These are phyloP conservation scores for Enteromius afrohamiltoni DNA, from an alignment of 2,797 vertebrate genomes.

Conservation along the genomic window DNA sequence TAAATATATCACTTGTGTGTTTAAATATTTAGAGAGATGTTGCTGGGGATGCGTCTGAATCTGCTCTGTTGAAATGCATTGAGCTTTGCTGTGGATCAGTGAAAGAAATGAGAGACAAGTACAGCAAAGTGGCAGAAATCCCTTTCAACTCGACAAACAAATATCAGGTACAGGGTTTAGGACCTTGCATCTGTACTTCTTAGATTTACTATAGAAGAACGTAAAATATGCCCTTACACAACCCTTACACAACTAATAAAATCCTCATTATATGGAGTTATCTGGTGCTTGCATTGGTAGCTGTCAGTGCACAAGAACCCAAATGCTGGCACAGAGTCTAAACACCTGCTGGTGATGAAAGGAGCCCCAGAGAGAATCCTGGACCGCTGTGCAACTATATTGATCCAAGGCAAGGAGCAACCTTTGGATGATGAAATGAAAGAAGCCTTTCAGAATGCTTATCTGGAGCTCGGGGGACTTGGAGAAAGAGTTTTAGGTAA, in stretches of 20 bases:
- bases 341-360: constrained; percentile 87
- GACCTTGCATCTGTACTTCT: constrained; percentile 27
- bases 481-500: constrained; percentile 86
- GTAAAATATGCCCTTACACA: background rate
- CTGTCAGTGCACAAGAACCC: constrained; percentile 85
- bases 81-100: constrained; percentile 87
- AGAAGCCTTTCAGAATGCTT: constrained; percentile 87
- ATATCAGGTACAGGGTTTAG: constrained; percentile 78
- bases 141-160: constrained; percentile 92
- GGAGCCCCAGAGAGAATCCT: constrained; percentile 86
- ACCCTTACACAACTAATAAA: background rate
- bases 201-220: background rate
- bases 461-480: constrained; percentile 85
- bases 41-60: constrained; percentile 86
- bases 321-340: constrained; percentile 73
- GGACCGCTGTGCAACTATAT: constrained; percentile 84
- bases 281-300: constrained; percentile 62
- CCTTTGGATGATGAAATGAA: constrained; percentile 84
- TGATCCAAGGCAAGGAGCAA: constrained; percentile 84
- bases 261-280: background rate
- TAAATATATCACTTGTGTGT: background rate
- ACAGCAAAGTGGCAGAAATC: constrained; percentile 83
- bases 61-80: constrained; percentile 86
- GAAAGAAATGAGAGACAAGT: constrained; percentile 81
- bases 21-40: constrained; percentile 77